phyloP scores from a whole-genome alignment of 1,140 invertebrate genomes.

The Mactra quadrangularis region DNA sequence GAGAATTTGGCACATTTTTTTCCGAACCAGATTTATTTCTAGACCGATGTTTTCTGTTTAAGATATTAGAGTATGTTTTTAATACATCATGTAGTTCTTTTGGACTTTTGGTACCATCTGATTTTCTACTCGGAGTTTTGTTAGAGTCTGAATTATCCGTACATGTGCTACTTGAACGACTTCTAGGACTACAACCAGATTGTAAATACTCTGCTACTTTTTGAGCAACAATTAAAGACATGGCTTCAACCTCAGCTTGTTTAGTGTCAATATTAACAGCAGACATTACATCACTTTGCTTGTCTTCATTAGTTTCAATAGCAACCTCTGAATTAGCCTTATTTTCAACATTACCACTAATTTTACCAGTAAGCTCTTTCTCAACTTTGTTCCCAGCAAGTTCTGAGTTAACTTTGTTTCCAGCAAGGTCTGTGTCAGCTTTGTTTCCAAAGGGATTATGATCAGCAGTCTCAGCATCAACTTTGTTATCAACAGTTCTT shows the following conservation, averaged over 20 bases:
- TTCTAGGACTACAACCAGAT: not conserved
- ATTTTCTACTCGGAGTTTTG: slow-evolving; percentile 29
- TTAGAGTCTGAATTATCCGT: slow-evolving; percentile 49
- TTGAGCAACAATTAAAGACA: slow-evolving; percentile 50
- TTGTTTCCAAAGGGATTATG: no score
- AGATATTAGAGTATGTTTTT: slow-evolving; percentile 43
- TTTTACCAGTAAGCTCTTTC: no score
- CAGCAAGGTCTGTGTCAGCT: no score
- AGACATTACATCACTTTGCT: no score
- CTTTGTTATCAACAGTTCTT: not conserved
- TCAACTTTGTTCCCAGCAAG: no score
- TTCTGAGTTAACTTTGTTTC: no score
- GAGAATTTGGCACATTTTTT: slow-evolving; percentile 1
- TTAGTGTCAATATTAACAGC: no score
- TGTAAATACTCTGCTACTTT: slow-evolving; percentile 52
- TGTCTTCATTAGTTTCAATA: slow-evolving; percentile 41
- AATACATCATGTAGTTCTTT: slow-evolving; percentile 38
- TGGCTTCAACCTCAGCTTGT: slow-evolving; percentile 2
- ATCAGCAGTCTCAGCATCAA: not conserved
- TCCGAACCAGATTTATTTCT: slow-evolving; percentile 6
- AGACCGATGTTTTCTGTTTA: slow-evolving; percentile 35
- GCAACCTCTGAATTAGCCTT: slow-evolving; percentile 31
- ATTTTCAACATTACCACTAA: no score
- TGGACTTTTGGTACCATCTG: slow-evolving; percentile 37
- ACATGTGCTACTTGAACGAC: slow-evolving; percentile 38